Base-by-base conservation (phyloP, 1,140 invertebrate species). In the Heliconius congener region DNA sequence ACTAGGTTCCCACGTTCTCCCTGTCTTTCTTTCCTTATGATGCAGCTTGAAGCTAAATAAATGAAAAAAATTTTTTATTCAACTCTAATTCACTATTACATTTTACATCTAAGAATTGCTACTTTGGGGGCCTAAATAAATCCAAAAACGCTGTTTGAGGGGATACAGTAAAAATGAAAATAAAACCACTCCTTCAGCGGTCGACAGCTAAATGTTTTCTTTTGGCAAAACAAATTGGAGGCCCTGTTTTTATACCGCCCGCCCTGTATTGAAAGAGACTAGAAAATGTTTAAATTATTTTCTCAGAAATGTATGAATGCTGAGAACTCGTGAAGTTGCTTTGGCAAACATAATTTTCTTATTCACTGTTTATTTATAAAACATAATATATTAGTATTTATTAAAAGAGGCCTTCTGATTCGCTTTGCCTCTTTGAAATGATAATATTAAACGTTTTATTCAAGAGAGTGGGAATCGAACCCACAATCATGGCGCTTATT, bases 181-280 rank as follows among this genome's bases (percentile, higher is more conserved):
- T 83, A 85, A 83, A 82, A 85, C 82, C 66, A 79, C 76, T 75
- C 77, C 77, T 79, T 79, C 81, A 81, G 73, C 75, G 73, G 80
- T 78, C 78, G 77, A 80, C 85, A 78, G 76, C 80, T 84, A 81
- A 84, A 86, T 84, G 83, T 84, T 86, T 84, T 82, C 83, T 83
- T 86, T 81, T 82, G 74, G 78, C 78, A 81, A 74, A 84, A 82
- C 81, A 83, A 86, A 86, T 84, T 86, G 84, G 76, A 86, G 79
- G 74, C 77, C 73, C 77, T 82, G 79, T 85, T 84, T 84, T 84
- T 79, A 73, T 71, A 76, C 71, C 71, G 27, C 23, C 60, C 60
- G 50, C 27, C 60, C 60, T 66, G 60, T 71, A 80, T 55, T 75
- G 50, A 71, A 70, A 76, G 60, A 70, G 66, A 76, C 66, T 76